phyloP scores from a whole-genome alignment of 2,888 invertebrate species.

The Diaphora mendica region DNA sequence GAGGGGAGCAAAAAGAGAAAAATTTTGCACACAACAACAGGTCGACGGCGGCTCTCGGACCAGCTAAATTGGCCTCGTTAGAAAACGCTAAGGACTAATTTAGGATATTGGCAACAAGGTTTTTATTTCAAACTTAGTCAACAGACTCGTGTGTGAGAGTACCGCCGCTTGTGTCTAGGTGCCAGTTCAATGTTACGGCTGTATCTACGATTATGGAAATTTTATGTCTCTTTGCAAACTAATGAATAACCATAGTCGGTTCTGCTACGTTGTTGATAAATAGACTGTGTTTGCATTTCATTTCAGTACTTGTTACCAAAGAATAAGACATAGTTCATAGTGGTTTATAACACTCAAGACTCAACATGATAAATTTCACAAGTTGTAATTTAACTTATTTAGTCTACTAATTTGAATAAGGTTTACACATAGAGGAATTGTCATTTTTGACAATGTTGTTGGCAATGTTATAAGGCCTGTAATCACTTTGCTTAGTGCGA shows the following conservation, averaged over 20 bases:
- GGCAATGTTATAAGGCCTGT: not conserved
- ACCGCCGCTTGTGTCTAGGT: constrained; percentile 47
- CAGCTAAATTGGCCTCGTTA: constrained; percentile 80
- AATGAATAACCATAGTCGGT: constrained; percentile 61
- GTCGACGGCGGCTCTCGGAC: constrained; percentile 71
- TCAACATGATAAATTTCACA: constrained; percentile 27
- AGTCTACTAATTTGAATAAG: constrained; percentile 25
- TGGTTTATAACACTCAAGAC: constrained; percentile 18
- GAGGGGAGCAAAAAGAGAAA: constrained; percentile 76
- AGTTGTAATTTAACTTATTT: constrained; percentile 43
- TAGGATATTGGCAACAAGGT: constrained; percentile 73
- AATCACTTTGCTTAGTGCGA: no score
- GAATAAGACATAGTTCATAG: constrained; percentile 40
- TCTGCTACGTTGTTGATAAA: constrained; percentile 57
- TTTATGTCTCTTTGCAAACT: constrained; percentile 58
- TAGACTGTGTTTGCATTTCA: constrained; percentile 51
- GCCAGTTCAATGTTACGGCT: constrained; percentile 50
- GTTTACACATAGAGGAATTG: not conserved
- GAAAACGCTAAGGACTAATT: constrained; percentile 80
- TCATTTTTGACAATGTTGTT: not conserved
- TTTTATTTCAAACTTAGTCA: constrained; percentile 65
- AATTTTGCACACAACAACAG: constrained; percentile 78
- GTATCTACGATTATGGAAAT: constrained; percentile 62
- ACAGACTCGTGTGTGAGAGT: constrained; percentile 57
- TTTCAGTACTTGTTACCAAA: constrained; percentile 47